A percentile compares a stretch with the other conserved stretches of the same genome.
Evolutionary conservation across 2,888 invertebrate genomes (phyloP).

Genomic region (Lasioglossum vierecki): DNA sequence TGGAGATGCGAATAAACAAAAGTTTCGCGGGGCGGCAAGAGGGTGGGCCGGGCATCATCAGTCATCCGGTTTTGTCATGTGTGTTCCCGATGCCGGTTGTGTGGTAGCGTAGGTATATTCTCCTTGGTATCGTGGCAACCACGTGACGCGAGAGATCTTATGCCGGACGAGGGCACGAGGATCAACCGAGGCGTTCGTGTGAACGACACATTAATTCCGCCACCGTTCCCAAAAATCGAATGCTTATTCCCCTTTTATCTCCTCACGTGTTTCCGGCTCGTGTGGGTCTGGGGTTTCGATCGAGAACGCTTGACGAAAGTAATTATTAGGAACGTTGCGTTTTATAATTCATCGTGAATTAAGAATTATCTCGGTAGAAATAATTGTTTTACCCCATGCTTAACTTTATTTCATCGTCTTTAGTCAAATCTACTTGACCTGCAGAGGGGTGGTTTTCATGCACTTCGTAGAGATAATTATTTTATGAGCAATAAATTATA

Average conservation of each 20-base stretch:
- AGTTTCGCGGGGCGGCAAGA: constrained; percentile 65
- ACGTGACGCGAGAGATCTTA: constrained; percentile 35
- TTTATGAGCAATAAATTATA: not conserved
- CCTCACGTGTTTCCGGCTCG: not conserved
- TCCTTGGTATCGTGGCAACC: constrained; percentile 50
- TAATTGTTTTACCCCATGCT: not conserved
- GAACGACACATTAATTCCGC: constrained; percentile 29
- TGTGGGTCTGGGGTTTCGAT: not conserved
- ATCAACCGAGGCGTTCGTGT: constrained; percentile 29
- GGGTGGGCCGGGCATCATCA: constrained; percentile 72
- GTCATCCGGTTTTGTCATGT: constrained; percentile 77
- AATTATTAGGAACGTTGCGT: not conserved
- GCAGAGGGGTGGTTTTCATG: not conserved
- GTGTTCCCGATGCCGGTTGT: constrained; percentile 64
- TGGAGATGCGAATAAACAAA: constrained; percentile 76
- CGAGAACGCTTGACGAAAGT: not conserved
- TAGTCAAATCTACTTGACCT: not conserved
- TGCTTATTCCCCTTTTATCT: constrained; percentile 5
- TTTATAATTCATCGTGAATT: not conserved
- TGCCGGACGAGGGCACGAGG: constrained; percentile 13
- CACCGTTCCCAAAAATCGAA: constrained; percentile 19
- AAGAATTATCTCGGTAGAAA: not conserved
- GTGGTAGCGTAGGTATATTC: constrained; percentile 39
- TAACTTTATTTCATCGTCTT: not conserved
- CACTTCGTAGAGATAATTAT: not conserved